Percentiles rank a stretch among this genome's conserved stretches.
These are phyloP conservation scores for Coreoperca whiteheadi DNA, from an alignment of 2,113 vertebrate species.

Conservation along the genomic window DNA sequence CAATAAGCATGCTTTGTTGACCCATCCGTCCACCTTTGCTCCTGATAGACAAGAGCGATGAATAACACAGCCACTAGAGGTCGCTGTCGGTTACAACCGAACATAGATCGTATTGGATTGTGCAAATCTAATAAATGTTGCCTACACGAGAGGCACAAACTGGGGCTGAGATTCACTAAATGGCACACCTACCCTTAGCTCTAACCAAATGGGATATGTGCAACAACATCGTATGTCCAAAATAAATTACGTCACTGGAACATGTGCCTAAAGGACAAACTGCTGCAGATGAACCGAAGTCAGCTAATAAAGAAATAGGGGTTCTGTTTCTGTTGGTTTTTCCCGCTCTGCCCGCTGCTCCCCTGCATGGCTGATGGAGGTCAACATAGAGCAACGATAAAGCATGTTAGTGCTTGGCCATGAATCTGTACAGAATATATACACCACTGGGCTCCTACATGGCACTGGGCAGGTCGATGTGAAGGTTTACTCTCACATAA, in stretches of 20 bases:
- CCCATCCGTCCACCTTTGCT: too few relatives aligned
- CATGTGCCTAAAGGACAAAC: background rate
- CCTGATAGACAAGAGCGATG: too few relatives aligned
- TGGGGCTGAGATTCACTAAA: conserved; percentile 4
- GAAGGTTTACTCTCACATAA: conserved; percentile 92
- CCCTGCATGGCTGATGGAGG: conserved; percentile 66
- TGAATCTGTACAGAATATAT: conserved; percentile 96
- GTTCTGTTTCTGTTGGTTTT: background rate
- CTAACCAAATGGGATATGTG: background rate
- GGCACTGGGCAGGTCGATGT: conserved; percentile 89
- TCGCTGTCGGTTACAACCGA: too few relatives aligned
- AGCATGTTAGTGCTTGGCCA: conserved; percentile 90
- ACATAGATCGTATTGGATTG: background rate
- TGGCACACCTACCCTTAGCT: background rate
- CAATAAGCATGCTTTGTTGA: background rate
- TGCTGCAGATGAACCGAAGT: background rate
- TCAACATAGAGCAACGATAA: conserved; percentile 85
- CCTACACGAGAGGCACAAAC: background rate
- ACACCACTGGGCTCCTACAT: conserved; percentile 92
- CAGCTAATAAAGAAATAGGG: background rate
- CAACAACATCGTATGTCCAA: background rate
- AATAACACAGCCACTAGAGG: too few relatives aligned
- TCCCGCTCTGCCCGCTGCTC: conserved; percentile 37
- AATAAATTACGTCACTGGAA: background rate
- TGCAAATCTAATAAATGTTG: background rate